Evolutionary conservation across 2,888 invertebrate genomes (phyloP), one percentile per base, ranked within the genome.

Genomic region (Bombylius discolor): DNA sequence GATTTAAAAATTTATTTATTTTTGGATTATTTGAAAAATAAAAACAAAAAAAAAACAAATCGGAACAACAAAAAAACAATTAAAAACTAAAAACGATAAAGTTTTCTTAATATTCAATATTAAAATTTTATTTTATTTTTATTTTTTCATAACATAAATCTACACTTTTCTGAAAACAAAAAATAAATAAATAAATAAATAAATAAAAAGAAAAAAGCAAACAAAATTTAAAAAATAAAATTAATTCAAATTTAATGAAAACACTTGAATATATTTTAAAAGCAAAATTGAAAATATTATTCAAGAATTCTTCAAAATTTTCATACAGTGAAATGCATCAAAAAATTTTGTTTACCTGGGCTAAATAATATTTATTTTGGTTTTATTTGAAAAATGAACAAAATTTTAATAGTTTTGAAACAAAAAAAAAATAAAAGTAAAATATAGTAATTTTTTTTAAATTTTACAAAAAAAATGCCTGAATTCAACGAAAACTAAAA

Each of bases 391-490:
- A 47, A n/a, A 47, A 45, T 31, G n/a, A 31, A 55, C 57, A 59
- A 59, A 51, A 48, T 53, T 31, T 52, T 48, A 60, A 60, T 59
- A 58, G 66, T 53, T 61, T 49, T 59, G 62, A 63, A 56, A 62
- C 61, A 57, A 64, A 60, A 63, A 71, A 70, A 72, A 39, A 39
- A 39, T 8, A 39, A 71, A 72, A 72, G n/a, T 72, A 72, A 70
- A 70, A 6, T 13, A 47, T 14, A 47, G 5, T 9, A 23, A 36
- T 36, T 36, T 8, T 36, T 8, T 36, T 36, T 36, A 8, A 8
- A 36, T 36, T 36, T 36, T 36, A 8, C 23, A 23, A 36, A 33
- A 50, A 23, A 49, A 52, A 51, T 56, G 56, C 54, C 56, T 56
- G 59, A 60, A 53, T 55, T 42, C 32, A 51, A 45, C 14, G 47